Conservation (phyloP, 2,888 invertebrate genomes). For the Pyralis farinalis region DNA sequence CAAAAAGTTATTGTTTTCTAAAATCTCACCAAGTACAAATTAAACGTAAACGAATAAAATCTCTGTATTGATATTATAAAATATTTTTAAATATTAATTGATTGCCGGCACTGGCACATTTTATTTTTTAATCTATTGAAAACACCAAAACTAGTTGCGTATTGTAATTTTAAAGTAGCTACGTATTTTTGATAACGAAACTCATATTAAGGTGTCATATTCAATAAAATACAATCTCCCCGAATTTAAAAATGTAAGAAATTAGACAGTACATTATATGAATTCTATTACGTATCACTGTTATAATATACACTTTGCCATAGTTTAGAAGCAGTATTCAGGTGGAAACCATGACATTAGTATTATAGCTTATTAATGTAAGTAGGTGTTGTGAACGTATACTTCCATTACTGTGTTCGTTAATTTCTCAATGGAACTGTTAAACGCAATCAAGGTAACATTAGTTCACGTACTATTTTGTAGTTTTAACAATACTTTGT, state of each 20-base stretch:
- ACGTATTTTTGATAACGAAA: neutral
- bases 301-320: neutral
- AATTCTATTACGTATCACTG: too few species aligned
- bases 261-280: too few species aligned
- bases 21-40: neutral
- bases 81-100: too few species aligned
- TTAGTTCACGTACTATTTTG: too few species aligned
- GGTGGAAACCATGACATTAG: neutral
- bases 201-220: too few species aligned
- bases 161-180: neutral
- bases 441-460: constrained; percentile 1
- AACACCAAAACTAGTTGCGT: too few species aligned
- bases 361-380: neutral
- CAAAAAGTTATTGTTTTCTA: constrained; percentile 10
- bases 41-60: neutral
- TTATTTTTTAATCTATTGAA: too few species aligned
- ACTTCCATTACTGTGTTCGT: constrained; percentile 15
- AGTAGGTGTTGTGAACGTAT: constrained; percentile 13
- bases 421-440: constrained; percentile 18
- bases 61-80: neutral
- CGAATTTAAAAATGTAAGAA: too few species aligned
- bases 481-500: too few species aligned
- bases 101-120: too few species aligned
- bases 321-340: neutral
- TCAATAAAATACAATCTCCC: too few species aligned